Evolutionary conservation across 2,113 vertebrate genomes (phyloP).

Genomic region (Osmerus mordax): DNA sequence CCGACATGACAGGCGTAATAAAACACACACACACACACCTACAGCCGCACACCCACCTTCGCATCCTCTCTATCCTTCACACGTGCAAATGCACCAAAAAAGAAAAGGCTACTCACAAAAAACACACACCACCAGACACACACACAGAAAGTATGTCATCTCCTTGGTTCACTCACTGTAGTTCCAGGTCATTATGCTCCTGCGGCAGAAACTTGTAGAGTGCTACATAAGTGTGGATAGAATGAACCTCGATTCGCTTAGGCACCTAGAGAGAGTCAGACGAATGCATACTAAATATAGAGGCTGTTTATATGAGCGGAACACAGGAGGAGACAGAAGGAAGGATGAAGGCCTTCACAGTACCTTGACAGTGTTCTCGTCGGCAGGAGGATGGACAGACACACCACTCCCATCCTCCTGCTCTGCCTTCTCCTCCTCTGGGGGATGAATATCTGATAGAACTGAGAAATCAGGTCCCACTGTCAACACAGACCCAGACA

Average conservation of each 20-base stretch:
- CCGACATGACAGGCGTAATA: conserved; percentile 15
- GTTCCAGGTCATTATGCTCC: conserved; percentile 84
- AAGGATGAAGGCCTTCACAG: background rate
- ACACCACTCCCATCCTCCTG: conserved; percentile 48
- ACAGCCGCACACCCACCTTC: background rate
- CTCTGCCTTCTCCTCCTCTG: conserved; percentile 47
- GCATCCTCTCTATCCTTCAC: background rate
- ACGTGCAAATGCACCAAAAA: too few species aligned
- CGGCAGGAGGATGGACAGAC: conserved; percentile 30
- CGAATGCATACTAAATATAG: background rate
- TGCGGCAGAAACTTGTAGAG: conserved; percentile 91
- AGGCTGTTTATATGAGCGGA: background rate
- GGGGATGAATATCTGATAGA: conserved; percentile 43
- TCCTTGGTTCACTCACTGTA: conserved; percentile 77
- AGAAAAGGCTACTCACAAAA: too few species aligned
- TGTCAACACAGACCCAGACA: background rate
- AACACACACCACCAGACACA: background rate
- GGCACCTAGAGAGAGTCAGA: conserved; percentile 46
- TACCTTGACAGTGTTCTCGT: conserved; percentile 52
- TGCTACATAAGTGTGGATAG: conserved; percentile 88
- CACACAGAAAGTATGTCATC: background rate
- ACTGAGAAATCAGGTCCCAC: conserved; percentile 6
- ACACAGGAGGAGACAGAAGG: background rate
- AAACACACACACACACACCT: background rate
- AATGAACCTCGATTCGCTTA: conserved; percentile 76